Evolutionary conservation across 2,113 vertebrate genomes (phyloP), one percentile per base, ranked within the genome.

Genomic region (Dryoscopus gambensis): DNA sequence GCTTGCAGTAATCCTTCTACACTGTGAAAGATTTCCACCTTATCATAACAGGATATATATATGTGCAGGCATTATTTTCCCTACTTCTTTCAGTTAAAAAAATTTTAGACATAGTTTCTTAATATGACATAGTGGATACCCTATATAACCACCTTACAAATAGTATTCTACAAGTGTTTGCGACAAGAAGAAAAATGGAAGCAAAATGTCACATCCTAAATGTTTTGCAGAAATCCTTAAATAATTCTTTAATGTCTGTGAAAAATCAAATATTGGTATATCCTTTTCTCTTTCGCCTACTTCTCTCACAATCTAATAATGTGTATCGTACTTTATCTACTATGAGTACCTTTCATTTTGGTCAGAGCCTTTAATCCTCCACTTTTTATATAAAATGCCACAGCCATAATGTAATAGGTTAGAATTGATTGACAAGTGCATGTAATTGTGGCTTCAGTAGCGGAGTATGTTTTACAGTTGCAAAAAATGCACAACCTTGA

Each of bases 381-480:
- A 82, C 64, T 92, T 97, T 97, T 96, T 93, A 97, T 88, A 96
- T 97, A 97, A 97, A 98, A 97, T 91, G 40, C 64, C 84, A 90
- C 87, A 97, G 94, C 95, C 42, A 40, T 53, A 63, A 47, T 63
- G 39, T 84, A 97, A 80, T 88, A 94, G 81, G 91, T 96, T 98
- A 97, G 97, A 94, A 97, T 67, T 98, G 98, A 98, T 96, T 98
- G 97, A 97, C 97, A 98, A 97, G 95, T 93, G 64, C 86, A 92
- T 95, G 95, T 97, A 98, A 97, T 97, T 98, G 96, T 90, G 75
- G 63, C 47, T 97, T 98, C 96, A 97, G 64, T 89, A 75, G 83
- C 70, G 20, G 81, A 97, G 88, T 94, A 84, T 96, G 93, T 95
- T 98, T 97, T 97, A 97, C 92, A 95, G 87, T 68, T 93, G 55